Evolutionary conservation across 1,140 invertebrate species (phyloP), one percentile per base, ranked within the genome.

Genomic region (Oncopodura yosiiana): DNA sequence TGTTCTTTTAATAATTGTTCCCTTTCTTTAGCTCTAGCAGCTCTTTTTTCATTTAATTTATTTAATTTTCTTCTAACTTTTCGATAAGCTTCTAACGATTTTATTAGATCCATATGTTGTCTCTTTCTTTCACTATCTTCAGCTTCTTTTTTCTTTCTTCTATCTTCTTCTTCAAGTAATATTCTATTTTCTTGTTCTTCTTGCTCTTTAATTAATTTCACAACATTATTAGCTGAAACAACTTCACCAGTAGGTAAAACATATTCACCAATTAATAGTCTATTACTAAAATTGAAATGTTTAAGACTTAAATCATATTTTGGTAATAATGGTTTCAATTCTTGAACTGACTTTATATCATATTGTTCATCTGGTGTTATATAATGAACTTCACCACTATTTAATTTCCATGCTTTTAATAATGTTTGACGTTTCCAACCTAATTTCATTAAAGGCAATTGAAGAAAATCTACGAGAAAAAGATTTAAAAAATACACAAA

Each of bases 201-300:
- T 1, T 61, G 54, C 41, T 49, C 50, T 24, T 34, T 43, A 39
- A 42, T 56, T 23, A 61, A 46, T 41, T 57, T 61, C 24, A 58
- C 34, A 3, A 39, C 26, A 32, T 19, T 48, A 5, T 51, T 27
- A 9, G 26, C 32, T 23, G 29, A 45, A 45, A 18, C 26, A 3
- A 41, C 49, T 16, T 24, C 6, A n/a, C 6, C 49, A 32, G 46
- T 59, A 9, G 74, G 73, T 66, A 91, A 86, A 16, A 90, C 72
- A 68, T 93, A 95, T 51, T 94, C 87, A 6, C 93, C 93, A 34
- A 96, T 78, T 44, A 93, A 78, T 0, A 84, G 78, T 54, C 86
- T 82, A 27, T 88, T 84, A 44, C 85, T 91, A 70, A 94, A 95
- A 32, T 84, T 92, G 70, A 95, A 95, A 70, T 94, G 87, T 21